These are phyloP conservation scores for Papilio aristodemus DNA, from an alignment of 1,140 invertebrate genomes.

Conservation along the genomic window DNA sequence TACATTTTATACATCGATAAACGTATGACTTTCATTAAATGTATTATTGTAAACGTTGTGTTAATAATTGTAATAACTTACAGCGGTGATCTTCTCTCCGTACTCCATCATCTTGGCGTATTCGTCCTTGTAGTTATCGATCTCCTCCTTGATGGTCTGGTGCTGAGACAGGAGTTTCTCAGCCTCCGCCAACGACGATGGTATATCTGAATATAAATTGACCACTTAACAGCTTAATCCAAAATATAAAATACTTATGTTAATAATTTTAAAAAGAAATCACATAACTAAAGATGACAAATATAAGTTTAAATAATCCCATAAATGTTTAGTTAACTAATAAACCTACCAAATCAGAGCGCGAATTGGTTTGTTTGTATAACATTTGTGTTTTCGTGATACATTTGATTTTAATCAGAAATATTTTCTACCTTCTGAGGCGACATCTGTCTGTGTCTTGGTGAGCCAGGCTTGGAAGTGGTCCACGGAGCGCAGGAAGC, in stretches of 20 bases:
- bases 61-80: slow-evolving; percentile 60
- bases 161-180: slow-evolving; percentile 98
- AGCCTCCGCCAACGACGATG: slow-evolving; percentile 96
- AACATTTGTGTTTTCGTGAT: background rate
- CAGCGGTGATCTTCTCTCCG: slow-evolving; percentile 95
- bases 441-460: slow-evolving; percentile 98
- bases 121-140: slow-evolving; percentile 99
- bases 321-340: too few relatives aligned
- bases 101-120: slow-evolving; percentile 99
- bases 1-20: background rate
- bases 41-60: background rate
- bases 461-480: slow-evolving; percentile 99
- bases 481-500: slow-evolving; percentile 98
- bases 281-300: too few relatives aligned
- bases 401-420: background rate
- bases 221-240: too few relatives aligned
- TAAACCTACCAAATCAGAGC: too few relatives aligned
- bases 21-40: background rate
- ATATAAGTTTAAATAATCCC: too few relatives aligned
- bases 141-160: slow-evolving; percentile 98
- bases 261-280: too few relatives aligned
- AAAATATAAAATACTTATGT: background rate
- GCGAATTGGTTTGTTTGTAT: too few relatives aligned
- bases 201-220: slow-evolving; percentile 84
- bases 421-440: slow-evolving; percentile 90